Conservation (phyloP, 2,113 vertebrate species). For the Oncorhynchus gorbuscha region DNA sequence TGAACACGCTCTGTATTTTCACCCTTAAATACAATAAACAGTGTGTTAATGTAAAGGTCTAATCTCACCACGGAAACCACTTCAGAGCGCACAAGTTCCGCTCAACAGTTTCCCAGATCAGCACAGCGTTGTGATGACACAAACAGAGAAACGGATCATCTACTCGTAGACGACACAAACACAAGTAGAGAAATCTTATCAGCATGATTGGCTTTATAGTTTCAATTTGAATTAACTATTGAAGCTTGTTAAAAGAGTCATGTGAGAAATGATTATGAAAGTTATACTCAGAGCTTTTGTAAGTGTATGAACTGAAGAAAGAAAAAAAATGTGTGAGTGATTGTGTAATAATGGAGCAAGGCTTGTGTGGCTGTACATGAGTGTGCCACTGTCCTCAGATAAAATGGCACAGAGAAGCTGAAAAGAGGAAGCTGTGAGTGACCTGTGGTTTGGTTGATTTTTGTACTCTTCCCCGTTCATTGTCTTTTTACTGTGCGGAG, state of each 20-base stretch:
- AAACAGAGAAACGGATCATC: background rate
- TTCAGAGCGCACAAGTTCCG: slow-evolving; percentile 2
- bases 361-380: background rate
- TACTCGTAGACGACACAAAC: background rate
- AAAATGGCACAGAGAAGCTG: background rate
- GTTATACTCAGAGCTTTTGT: background rate
- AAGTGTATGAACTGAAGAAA: too few relatives aligned
- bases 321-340: background rate
- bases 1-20: background rate
- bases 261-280: background rate
- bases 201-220: too few relatives aligned
- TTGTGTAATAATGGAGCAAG: background rate
- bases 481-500: background rate
- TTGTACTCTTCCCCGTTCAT: background rate
- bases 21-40: background rate
- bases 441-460: slow-evolving; percentile 9
- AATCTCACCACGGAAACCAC: slow-evolving; percentile 29
- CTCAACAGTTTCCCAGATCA: slow-evolving; percentile 4
- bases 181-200: too few relatives aligned
- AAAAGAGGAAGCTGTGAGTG: slow-evolving; percentile 22
- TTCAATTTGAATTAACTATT: background rate
- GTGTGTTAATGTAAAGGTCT: background rate
- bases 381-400: background rate
- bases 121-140: background rate
- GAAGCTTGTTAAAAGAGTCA: too few relatives aligned